These are phyloP conservation scores for Agriopis aurantiaria DNA, from an alignment of 2,888 invertebrate species.

Conservation along the genomic window DNA sequence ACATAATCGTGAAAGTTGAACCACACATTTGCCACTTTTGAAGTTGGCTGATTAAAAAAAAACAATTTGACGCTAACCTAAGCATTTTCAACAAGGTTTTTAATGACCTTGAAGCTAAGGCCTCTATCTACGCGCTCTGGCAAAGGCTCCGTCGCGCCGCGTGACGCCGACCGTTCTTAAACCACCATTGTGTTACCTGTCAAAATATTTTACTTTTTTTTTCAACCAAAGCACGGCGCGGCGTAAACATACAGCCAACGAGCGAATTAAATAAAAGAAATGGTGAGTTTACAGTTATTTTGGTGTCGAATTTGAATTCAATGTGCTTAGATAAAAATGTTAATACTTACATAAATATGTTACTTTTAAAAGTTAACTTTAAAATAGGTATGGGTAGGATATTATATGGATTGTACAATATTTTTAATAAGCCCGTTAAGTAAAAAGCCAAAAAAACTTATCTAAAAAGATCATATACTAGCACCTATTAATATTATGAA, in stretches of 20 bases:
- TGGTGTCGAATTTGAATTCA: slow-evolving; percentile 5
- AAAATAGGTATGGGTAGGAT: too few species aligned
- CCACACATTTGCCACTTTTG: neutral
- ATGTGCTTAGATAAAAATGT: neutral
- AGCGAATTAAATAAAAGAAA: slow-evolving; percentile 26
- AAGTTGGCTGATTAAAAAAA: too few species aligned
- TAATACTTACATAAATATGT: neutral
- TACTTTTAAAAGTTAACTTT: neutral
- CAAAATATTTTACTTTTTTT: slow-evolving; percentile 75
- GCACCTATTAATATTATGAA: too few species aligned
- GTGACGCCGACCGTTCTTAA: slow-evolving; percentile 69
- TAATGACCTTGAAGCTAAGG: neutral
- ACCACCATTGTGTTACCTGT: slow-evolving; percentile 74
- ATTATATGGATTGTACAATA: too few species aligned
- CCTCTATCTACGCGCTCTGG: slow-evolving; percentile 17
- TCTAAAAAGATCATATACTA: too few species aligned
- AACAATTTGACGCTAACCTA: too few species aligned
- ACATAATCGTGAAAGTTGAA: too few species aligned
- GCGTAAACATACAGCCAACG: slow-evolving; percentile 32
- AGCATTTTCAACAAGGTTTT: neutral
- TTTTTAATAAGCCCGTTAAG: too few species aligned
- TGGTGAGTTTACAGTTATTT: slow-evolving; percentile 31
- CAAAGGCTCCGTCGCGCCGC: slow-evolving; percentile 49
- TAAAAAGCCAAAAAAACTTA: too few species aligned
- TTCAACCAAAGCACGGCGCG: slow-evolving; percentile 31